Base-by-base conservation (phyloP, 1,140 invertebrate species). In the Acromyrmex charruanus region DNA sequence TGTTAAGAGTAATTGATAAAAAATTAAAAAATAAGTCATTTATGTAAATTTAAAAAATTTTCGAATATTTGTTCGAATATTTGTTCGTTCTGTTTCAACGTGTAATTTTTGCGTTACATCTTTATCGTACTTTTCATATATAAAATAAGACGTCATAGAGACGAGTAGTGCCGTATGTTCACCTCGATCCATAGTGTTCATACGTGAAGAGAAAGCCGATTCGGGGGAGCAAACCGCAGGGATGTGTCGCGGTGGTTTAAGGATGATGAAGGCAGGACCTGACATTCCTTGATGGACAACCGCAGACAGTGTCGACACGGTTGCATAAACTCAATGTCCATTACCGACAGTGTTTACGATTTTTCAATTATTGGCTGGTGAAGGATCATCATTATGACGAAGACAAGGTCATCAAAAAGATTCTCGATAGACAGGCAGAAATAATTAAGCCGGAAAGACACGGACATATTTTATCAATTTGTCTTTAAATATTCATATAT, bases 311-410 rank as follows among this genome's bases (percentile, higher is more conserved):
- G 87, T 91, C 85, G 87, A 88, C 79, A 58, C 68, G 84, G 31
- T 71, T 75, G 90, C 89, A 88, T 91, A 90, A 90, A 81, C 65
- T 72, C 89, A 68, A 91, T 87, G 84, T 44, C 87, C 79, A 91
- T 91, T 91, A 88, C 89, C 63, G 12, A 31, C 87, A 58, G 74
- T 91, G 87, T 91, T 91, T 90, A 91, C 86, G 90, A 91, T 91
- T 91, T 91, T 91, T 89, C 90, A 91, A 91, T 91, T 91, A 91
- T 85, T 58, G 61, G 39, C 49, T 53, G 74, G 88, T 90, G 75
- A 58, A 69, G 55, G 61, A 63, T 77, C 65, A 69, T 90, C 81
- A 66, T 44, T 51, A 75, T 63, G 74, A 51, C 77, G 66, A 51
- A 66, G 75, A 86, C 63, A 61, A 81, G 28, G 55, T 82, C 63